phyloP scores from a whole-genome alignment of 2,888 invertebrate species.

The Hirtodrosophila histrioides region DNA sequence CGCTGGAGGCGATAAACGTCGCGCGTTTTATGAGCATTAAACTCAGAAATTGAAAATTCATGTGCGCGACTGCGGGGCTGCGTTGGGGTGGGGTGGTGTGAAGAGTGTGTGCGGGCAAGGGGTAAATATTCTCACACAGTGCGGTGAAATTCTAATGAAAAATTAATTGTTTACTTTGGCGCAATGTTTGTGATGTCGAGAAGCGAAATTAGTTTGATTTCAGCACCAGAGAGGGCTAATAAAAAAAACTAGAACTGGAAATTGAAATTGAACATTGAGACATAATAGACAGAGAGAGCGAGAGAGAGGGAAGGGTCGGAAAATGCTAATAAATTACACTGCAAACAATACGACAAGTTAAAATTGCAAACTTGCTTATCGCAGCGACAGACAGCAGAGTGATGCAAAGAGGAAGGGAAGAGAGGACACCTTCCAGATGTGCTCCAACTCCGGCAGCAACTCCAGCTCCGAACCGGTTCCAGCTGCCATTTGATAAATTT shows the following conservation, averaged over 20 bases:
- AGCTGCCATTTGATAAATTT: slow-evolving; percentile 68
- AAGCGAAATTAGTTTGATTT: slow-evolving; percentile 42
- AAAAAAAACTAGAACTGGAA: slow-evolving; percentile 29
- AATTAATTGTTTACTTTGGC: slow-evolving; percentile 60
- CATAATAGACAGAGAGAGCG: no score
- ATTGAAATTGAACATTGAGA: slow-evolving; percentile 28
- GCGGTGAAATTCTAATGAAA: slow-evolving; percentile 33
- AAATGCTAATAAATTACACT: slow-evolving; percentile 52
- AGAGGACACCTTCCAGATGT: slow-evolving; percentile 43
- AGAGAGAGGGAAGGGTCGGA: neutral
- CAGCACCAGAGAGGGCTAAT: slow-evolving; percentile 32
- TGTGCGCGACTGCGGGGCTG: neutral
- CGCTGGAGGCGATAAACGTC: slow-evolving; percentile 34
- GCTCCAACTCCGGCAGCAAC: slow-evolving; percentile 1
- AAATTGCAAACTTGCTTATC: slow-evolving; percentile 54
- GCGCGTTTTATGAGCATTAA: slow-evolving; percentile 54
- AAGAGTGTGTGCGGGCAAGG: neutral
- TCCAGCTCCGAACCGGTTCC: slow-evolving; percentile 22
- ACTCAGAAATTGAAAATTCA: slow-evolving; percentile 44
- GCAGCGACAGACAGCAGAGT: slow-evolving; percentile 11
- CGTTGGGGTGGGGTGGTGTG: neutral
- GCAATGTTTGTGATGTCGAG: slow-evolving; percentile 36
- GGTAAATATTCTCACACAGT: slow-evolving; percentile 19
- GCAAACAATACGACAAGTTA: slow-evolving; percentile 47
- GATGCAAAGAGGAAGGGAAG: slow-evolving; percentile 8